Evolutionary conservation across 2,113 vertebrate genomes (phyloP), one percentile per base, ranked within the genome.

Genomic region (Corythoichthys intestinalis): DNA sequence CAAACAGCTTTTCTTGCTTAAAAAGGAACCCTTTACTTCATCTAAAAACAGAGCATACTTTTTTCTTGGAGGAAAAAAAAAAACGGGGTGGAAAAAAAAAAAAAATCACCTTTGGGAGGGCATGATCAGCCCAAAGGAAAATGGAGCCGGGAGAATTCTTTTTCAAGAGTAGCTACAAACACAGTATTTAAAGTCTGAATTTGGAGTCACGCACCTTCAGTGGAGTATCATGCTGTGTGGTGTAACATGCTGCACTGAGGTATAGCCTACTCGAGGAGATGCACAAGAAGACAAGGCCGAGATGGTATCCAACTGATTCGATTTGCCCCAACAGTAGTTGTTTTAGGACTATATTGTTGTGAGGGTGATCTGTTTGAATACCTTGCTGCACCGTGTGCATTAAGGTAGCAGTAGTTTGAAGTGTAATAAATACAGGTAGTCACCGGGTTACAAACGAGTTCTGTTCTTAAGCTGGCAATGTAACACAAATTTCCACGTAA

Each of bases 1-100:
- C 2, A n/a, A 59, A 15, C 38, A 10, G 8, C 41, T 71, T 53
- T 58, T 41, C 66, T 4, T 48, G 12, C 58, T 72, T 4, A 20
- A 56, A 65, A 48, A 71, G 37, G 6, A 63, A 64, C 46, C 12
- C 59, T 80, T 72, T 66, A 34, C 65, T 73, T 54, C 44, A 56
- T 50, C 34, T 17, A n/a, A 63, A 49, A 73, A 54, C 50, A 67
- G 17, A 65, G 11, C 13, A 11, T 34, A 49, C 52, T 47, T 49
- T 70, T 39, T 28, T 35, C 20, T 6, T 7, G n/a, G 10, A 4
- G n/a, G 52, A 6, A 11, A 10, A 10, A 7, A 54, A 54, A 54
- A 54, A 20, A 7, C 6, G 6, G 41, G 41, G 41, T 28, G 20
- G 20, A 28, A 28, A 50, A 15, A 15, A 50, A 50, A 28, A 54